phyloP scores from a whole-genome alignment of 2,113 vertebrate genomes.

The Lepus europaeus region DNA sequence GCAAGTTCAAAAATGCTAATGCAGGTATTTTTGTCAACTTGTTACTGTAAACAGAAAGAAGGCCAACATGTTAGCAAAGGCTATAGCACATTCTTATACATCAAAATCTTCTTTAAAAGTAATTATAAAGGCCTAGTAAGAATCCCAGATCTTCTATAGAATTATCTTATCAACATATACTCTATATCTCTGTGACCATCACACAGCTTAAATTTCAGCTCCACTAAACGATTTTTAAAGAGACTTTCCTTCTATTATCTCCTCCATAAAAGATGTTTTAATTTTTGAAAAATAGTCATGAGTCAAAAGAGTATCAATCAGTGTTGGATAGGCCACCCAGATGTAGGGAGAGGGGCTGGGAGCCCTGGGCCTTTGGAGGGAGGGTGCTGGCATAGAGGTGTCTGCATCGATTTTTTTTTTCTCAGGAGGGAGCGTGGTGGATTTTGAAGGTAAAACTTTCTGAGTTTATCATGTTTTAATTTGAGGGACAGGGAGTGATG shows the following conservation, averaged over 20 bases:
- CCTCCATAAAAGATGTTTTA: neutral
- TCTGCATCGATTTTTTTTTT: conserved; percentile 9
- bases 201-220: neutral
- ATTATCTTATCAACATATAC: neutral
- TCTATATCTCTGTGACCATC: neutral
- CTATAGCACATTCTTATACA: neutral
- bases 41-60: neutral
- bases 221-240: neutral
- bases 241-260: neutral
- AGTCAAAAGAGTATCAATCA: conserved; percentile 69
- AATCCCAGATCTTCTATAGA: neutral
- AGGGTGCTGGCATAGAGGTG: neutral
- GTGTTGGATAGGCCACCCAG: conserved; percentile 59
- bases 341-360: neutral
- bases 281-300: conserved; percentile 27
- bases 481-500: conserved; percentile 61
- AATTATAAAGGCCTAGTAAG: neutral
- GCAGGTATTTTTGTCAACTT: neutral
- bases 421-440: conserved; percentile 35
- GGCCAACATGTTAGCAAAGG: neutral
- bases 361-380: neutral
- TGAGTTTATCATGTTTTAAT: conserved; percentile 82
- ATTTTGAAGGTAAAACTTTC: conserved; percentile 65
- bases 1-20: neutral
- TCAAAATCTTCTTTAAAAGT: neutral